Evolutionary conservation across 2,797 vertebrate species (phyloP).

Genomic region (Scolopax bukidnonensis): DNA sequence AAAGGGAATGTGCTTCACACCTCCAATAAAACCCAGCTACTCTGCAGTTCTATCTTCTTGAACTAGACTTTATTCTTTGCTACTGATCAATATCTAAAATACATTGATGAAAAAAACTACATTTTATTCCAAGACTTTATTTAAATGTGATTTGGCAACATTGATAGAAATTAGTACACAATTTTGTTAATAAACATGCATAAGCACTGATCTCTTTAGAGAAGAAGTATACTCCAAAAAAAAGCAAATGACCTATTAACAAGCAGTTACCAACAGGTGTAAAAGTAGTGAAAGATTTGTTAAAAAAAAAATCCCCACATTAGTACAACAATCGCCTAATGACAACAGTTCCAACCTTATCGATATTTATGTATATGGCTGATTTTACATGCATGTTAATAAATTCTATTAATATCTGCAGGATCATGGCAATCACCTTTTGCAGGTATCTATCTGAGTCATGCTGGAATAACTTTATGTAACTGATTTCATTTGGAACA

Average conservation of each 20-base stretch:
- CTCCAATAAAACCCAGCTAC: neutral
- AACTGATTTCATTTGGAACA: neutral
- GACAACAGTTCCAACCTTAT: neutral
- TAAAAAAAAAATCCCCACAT: neutral
- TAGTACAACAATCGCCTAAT: neutral
- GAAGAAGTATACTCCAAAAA: neutral
- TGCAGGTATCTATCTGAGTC: neutral
- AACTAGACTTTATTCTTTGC: neutral
- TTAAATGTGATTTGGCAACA: neutral
- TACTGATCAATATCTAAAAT: neutral
- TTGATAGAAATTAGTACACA: neutral
- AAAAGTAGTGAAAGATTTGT: neutral
- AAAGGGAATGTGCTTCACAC: neutral
- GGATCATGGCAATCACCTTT: neutral
- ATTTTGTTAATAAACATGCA: neutral
- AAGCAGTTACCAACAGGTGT: neutral
- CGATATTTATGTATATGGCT: neutral
- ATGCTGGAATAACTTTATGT: neutral
- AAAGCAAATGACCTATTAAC: neutral
- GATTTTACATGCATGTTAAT: neutral
- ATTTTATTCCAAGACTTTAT: conserved; percentile 6
- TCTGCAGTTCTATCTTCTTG: neutral
- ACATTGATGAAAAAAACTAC: neutral
- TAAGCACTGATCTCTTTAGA: neutral
- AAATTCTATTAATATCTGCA: neutral